These are phyloP conservation scores for Eutolmus rufibarbis DNA, from an alignment of 2,888 invertebrate species.

Conservation along the genomic window DNA sequence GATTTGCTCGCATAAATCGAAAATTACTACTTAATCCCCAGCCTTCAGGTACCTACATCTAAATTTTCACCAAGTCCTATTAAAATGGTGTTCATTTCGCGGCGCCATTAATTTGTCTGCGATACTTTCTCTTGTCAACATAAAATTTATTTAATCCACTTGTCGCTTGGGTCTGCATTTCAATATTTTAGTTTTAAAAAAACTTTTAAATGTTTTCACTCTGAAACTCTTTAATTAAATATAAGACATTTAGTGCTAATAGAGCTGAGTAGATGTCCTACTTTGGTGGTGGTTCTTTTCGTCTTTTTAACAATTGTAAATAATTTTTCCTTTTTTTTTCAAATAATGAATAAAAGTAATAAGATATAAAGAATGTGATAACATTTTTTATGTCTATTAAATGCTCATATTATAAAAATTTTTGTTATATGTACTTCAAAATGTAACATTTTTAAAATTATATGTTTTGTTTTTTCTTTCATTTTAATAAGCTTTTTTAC, in stretches of 20 bases:
- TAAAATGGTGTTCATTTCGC: background rate
- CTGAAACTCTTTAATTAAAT: background rate
- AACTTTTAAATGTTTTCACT: background rate
- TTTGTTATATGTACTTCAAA: background rate
- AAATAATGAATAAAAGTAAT: background rate
- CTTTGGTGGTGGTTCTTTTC: background rate
- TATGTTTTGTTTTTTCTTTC: too few species aligned
- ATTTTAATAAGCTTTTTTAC: background rate
- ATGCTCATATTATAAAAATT: background rate
- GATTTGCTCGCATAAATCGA: background rate
- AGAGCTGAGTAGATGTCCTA: conserved; percentile 5
- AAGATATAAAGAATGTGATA: background rate
- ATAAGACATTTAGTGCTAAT: background rate
- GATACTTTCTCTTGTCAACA: background rate
- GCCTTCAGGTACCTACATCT: background rate
- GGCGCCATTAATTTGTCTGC: conserved; percentile 19
- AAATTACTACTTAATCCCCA: background rate
- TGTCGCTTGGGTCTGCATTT: background rate
- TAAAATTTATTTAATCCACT: conserved; percentile 5
- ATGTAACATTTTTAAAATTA: background rate
- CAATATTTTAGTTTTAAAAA: background rate
- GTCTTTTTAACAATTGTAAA: background rate
- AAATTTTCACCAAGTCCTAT: background rate
- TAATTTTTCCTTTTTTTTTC: background rate
- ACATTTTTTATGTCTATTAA: background rate